These are phyloP conservation scores for Oreamnos americanus DNA, from an alignment of 2,113 vertebrate species.

Conservation along the genomic window DNA sequence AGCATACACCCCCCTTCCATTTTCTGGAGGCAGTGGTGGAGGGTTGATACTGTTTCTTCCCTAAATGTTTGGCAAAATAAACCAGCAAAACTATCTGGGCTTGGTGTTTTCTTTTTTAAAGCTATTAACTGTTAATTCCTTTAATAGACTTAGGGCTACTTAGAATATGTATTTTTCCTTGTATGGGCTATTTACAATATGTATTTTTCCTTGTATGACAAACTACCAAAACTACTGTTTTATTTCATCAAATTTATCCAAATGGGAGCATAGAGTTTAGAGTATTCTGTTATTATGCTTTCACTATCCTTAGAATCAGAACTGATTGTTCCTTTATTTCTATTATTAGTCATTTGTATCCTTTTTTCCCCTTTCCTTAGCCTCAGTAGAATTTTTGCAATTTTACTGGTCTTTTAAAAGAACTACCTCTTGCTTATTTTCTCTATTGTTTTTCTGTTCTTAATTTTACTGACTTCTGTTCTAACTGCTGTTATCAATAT, in stretches of 20 bases:
- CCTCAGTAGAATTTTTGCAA: not conserved
- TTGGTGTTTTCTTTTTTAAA: not conserved
- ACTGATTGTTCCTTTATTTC: not conserved
- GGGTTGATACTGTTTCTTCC: not conserved
- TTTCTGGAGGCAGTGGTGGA: not conserved
- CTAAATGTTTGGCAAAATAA: not conserved
- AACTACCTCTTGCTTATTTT: not conserved
- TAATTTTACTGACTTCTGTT: not conserved
- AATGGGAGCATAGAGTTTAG: not conserved
- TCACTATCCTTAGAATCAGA: not conserved
- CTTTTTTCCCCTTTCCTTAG: not conserved
- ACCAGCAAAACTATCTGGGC: not conserved
- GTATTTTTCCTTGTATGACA: not conserved
- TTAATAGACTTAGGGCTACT: not conserved
- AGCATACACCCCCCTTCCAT: not conserved
- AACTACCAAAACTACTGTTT: not conserved
- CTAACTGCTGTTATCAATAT: not conserved
- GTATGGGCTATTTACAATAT: not conserved
- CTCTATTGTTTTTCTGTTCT: not conserved
- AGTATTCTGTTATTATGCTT: not conserved
- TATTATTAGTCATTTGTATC: not conserved
- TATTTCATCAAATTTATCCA: not conserved
- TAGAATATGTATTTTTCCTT: not conserved
- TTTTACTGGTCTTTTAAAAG: not conserved
- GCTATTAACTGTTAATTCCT: not conserved